phyloP scores from a whole-genome alignment of 2,797 vertebrate genomes.

The Argentina silus region DNA sequence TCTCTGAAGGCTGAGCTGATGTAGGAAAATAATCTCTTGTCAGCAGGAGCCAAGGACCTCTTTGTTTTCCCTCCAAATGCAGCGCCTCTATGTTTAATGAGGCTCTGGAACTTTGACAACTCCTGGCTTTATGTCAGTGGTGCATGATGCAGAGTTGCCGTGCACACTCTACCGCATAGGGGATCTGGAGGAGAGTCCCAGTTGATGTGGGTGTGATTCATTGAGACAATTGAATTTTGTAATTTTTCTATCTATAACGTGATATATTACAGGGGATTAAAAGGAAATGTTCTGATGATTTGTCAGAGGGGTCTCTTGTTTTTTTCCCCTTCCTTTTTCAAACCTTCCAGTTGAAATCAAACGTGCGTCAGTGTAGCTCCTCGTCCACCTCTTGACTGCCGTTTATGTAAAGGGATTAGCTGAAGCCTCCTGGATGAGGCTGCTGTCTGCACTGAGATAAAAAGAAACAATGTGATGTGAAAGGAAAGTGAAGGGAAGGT shows the following conservation, averaged over 20 bases:
- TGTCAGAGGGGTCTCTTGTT: constrained; percentile 8
- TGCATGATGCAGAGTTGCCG: neutral
- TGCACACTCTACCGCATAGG: too few relatives aligned
- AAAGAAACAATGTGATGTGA: constrained; percentile 7
- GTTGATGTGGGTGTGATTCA: neutral
- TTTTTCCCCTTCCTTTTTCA: neutral
- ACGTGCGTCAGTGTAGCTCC: constrained; percentile 6
- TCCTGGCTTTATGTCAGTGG: neutral
- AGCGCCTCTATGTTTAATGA: constrained; percentile 26
- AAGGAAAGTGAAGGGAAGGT: neutral
- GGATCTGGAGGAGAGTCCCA: too few relatives aligned
- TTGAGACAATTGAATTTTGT: neutral
- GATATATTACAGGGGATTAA: neutral
- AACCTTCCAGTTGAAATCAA: constrained; percentile 17
- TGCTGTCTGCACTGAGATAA: neutral
- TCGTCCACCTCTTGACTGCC: constrained; percentile 27
- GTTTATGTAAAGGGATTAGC: constrained; percentile 19
- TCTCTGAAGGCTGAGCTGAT: constrained; percentile 25
- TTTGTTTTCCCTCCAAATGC: constrained; percentile 42
- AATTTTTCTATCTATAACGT: neutral
- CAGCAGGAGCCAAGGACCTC: constrained; percentile 31
- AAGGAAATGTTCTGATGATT: neutral
- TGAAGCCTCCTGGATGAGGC: constrained; percentile 11
- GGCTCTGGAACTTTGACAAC: neutral
- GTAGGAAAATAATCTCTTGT: constrained; percentile 27